Evolutionary conservation across 2,113 vertebrate genomes (phyloP).

Genomic region (Cryptotis parvus): DNA sequence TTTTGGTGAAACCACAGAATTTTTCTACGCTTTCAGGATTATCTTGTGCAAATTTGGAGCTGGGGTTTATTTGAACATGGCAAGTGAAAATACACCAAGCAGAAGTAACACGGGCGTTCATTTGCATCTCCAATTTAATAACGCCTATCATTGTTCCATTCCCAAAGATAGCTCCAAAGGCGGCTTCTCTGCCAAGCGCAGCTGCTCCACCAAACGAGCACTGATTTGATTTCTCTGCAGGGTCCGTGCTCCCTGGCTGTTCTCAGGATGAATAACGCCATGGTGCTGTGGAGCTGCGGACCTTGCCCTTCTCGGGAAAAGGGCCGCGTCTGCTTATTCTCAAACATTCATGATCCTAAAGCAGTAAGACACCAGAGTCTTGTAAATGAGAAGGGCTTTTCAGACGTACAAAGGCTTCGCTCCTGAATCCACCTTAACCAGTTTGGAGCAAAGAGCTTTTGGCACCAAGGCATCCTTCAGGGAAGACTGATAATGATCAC

Average conservation of each 20-base stretch:
- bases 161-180: constrained; percentile 71
- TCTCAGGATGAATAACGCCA: constrained; percentile 83
- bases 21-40: constrained; percentile 49
- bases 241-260: constrained; percentile 76
- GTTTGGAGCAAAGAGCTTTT: constrained; percentile 87
- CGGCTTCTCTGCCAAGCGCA: constrained; percentile 75
- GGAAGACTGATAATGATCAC: constrained; percentile 91
- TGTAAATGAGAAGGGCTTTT: constrained; percentile 89
- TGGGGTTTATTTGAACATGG: constrained; percentile 63
- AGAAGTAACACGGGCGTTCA: constrained; percentile 57
- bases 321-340: constrained; percentile 91
- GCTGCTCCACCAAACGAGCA: constrained; percentile 69
- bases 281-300: constrained; percentile 70
- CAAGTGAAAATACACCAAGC: constrained; percentile 56
- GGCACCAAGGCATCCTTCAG: constrained; percentile 90
- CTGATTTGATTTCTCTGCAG: constrained; percentile 86
- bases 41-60: constrained; percentile 36
- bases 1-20: constrained; percentile 67
- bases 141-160: constrained; percentile 67
- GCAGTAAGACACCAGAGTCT: constrained; percentile 90
- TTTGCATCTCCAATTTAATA: constrained; percentile 76
- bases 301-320: constrained; percentile 88
- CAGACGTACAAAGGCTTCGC: constrained; percentile 87
- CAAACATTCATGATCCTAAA: constrained; percentile 89
- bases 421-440: constrained; percentile 89